A percentile compares a stretch with the other conserved stretches of the same genome.
phyloP scores from a whole-genome alignment of 2,797 vertebrate genomes.

The Catamblyrhynchus diadema region DNA sequence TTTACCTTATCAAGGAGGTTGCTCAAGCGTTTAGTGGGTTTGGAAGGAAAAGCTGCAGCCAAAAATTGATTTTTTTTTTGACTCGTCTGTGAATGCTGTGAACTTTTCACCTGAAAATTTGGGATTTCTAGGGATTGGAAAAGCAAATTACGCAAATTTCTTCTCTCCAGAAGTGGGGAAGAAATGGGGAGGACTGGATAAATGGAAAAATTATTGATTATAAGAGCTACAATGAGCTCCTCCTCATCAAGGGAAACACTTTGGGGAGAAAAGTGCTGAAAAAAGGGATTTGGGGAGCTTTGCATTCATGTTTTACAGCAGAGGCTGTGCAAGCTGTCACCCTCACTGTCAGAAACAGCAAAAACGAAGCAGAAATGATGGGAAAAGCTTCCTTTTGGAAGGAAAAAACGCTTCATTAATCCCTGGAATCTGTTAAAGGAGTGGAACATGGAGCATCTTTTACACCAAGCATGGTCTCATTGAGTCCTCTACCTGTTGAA shows the following conservation, averaged over 20 bases:
- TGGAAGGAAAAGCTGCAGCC: neutral
- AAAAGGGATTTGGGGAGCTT: neutral
- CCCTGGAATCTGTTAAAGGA: slow-evolving; percentile 31
- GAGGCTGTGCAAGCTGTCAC: neutral
- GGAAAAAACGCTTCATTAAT: slow-evolving; percentile 10
- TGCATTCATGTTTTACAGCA: neutral
- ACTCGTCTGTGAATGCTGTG: neutral
- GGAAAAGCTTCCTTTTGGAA: slow-evolving; percentile 29
- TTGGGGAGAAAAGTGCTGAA: neutral
- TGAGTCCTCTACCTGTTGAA: slow-evolving; percentile 47
- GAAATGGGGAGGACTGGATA: neutral
- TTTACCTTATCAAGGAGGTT: neutral
- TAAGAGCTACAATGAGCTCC: neutral
- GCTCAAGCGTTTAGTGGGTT: neutral
- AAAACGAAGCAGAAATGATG: slow-evolving; percentile 31
- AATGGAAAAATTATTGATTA: neutral
- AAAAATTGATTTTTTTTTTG: neutral
- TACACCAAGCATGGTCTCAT: neutral
- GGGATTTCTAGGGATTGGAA: neutral
- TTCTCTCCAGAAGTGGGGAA: accelerated
- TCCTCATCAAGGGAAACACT: neutral
- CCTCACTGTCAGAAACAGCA: neutral
- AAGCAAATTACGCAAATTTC: neutral
- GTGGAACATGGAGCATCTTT: neutral
- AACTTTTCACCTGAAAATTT: neutral